These are phyloP conservation scores for Heliconius ethilla DNA, from an alignment of 2,888 invertebrate species.

Conservation along the genomic window DNA sequence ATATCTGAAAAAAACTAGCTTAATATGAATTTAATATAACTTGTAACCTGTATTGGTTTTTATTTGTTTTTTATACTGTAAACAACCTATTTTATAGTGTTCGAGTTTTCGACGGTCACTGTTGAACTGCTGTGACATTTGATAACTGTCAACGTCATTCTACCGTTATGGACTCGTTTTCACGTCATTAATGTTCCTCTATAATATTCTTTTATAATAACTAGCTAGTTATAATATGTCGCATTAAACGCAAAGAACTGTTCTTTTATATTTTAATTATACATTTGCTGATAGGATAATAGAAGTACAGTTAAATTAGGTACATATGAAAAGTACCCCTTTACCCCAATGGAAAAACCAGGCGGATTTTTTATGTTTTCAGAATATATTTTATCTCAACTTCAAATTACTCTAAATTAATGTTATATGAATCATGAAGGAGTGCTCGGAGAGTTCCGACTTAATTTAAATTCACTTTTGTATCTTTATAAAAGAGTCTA, in stretches of 20 bases:
- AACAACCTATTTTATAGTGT: not conserved
- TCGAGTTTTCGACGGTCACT: slow-evolving; percentile 18
- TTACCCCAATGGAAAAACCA: too few relatives aligned
- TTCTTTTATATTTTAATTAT: not conserved
- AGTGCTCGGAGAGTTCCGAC: too few relatives aligned
- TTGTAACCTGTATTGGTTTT: not conserved
- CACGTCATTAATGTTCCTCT: slow-evolving; percentile 23
- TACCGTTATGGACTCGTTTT: slow-evolving; percentile 32
- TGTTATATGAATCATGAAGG: too few relatives aligned
- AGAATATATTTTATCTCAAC: not conserved
- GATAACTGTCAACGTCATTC: slow-evolving; percentile 27
- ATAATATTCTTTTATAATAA: slow-evolving; percentile 24
- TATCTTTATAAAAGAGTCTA: too few relatives aligned
- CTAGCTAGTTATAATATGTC: not conserved
- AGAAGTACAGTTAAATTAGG: not conserved
- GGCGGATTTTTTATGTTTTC: too few relatives aligned
- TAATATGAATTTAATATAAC: too few relatives aligned
- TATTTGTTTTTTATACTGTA: not conserved
- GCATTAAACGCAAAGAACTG: not conserved
- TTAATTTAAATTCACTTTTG: too few relatives aligned
- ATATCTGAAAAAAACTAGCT: too few relatives aligned
- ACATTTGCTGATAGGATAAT: not conserved
- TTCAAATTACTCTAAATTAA: too few relatives aligned
- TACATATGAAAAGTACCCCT: not conserved
- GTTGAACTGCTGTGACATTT: slow-evolving; percentile 33